Evolutionary conservation across 2,888 invertebrate species (phyloP), one percentile per base, ranked within the genome.

Genomic region (Parascotia fuliginaria): DNA sequence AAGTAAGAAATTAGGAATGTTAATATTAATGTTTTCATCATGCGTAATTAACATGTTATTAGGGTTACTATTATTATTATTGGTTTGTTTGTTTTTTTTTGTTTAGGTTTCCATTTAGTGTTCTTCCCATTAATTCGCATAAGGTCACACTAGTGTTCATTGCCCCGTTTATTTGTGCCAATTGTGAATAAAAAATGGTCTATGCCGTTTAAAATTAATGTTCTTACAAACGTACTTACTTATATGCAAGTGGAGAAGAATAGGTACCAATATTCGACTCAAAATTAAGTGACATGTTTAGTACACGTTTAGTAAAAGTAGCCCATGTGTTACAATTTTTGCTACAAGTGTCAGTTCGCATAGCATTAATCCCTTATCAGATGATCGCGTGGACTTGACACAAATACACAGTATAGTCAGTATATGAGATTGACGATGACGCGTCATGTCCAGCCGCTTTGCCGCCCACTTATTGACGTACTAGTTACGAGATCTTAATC

Each of bases 391-490:
- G 68, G 55, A 75, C 71, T 64, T 70, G 69, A 73, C 76, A 77
- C 77, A 71, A 76, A 81, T 76, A 71, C 19, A 32, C 49, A 59
- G 73, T 75, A 81, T 76, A 71, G 16, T 24, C 49, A 59, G 73
- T 75, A 72, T 60, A 55, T 55, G 55, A 70, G 62, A 57, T 66
- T 69, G 57, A 63, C 59, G 61, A 59, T 55, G 57, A 59, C 57
- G 57, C 51, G 54, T 41, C 31, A 1, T 19, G 19, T 42, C 38
- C 22, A 34, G 32, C 61, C 64, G 14, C 16, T 22, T 22, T 49
- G 48, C 44, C 66, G 75, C 81, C 78, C 70, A 77, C 78, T 60
- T 63, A 69, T 63, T 76, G 77, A 79, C 70, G 73, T 73, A 65
- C 57, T 32, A 28, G 42, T 51, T 32, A 43, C 28, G 37, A 44